These are phyloP conservation scores for silkworm (Bombyx mori) DNA, from an alignment of 1,140 invertebrate species.

Conservation along the genomic window ASM3026992v2 NC_085111.1:8918001-8918500, in stretches of 20 bases:
- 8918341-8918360: constrained; percentile 1
- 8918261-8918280: constrained; percentile 56
- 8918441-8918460: constrained; percentile 43
- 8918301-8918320: constrained; percentile 46
- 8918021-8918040: constrained; percentile 48
- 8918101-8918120: constrained; percentile 5
- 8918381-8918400: no score
- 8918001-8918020: constrained; percentile 32
- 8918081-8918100: constrained; percentile 21
- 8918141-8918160: constrained; percentile 26
- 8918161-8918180: constrained; percentile 39
- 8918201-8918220: constrained; percentile 14
- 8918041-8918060: constrained; percentile 56
- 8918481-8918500: constrained; percentile 39
- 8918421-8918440: constrained; percentile 43
- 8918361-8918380: no score
- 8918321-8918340: constrained; percentile 42
- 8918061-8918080: constrained; percentile 34
- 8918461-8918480: constrained; percentile 46
- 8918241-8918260: not conserved
- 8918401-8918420: constrained; percentile 14
- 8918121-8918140: not conserved
- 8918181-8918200: constrained; percentile 60
- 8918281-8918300: constrained; percentile 57
- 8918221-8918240: not conserved